Evolutionary conservation across 2,113 vertebrate genomes (phyloP).

Genomic region (Excalfactoria chinensis): DNA sequence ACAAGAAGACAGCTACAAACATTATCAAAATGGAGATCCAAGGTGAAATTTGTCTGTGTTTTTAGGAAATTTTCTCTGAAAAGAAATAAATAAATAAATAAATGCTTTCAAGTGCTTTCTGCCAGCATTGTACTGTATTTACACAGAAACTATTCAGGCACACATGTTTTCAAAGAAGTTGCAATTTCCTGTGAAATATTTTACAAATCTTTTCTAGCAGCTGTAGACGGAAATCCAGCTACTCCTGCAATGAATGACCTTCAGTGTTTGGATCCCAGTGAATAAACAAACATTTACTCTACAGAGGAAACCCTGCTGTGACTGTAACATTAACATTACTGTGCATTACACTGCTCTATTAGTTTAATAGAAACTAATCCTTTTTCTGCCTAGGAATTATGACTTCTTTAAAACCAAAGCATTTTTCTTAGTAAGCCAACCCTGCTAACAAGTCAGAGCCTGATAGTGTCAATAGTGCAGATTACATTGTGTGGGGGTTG

Average conservation of each 20-base stretch:
- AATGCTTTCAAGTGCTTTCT: too few species aligned
- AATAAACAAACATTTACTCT: constrained; percentile 75
- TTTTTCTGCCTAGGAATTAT: constrained; percentile 28
- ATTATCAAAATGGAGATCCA: neutral
- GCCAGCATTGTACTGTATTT: constrained; percentile 61
- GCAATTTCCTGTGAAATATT: constrained; percentile 72
- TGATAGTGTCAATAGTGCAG: neutral
- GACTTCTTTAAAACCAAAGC: constrained; percentile 57
- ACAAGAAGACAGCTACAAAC: neutral
- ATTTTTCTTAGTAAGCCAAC: constrained; percentile 19
- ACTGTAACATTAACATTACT: constrained; percentile 50
- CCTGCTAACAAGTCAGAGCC: neutral
- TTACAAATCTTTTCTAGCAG: constrained; percentile 65
- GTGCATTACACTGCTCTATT: constrained; percentile 36
- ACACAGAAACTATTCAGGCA: constrained; percentile 54
- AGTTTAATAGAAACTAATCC: constrained; percentile 69
- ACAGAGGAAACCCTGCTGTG: constrained; percentile 49
- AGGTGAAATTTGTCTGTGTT: neutral
- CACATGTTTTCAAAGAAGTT: constrained; percentile 73
- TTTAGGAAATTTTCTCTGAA: constrained; percentile 29
- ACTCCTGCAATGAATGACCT: constrained; percentile 69
- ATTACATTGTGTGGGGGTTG: constrained; percentile 16
- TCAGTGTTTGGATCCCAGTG: constrained; percentile 66
- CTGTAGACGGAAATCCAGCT: constrained; percentile 58
- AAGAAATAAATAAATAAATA: too few species aligned